A percentile compares a stretch with the other conserved stretches of the same genome.
These are phyloP conservation scores for Palaemon carinicauda DNA, from an alignment of 1,140 invertebrate species.

Conservation along the genomic window DNA sequence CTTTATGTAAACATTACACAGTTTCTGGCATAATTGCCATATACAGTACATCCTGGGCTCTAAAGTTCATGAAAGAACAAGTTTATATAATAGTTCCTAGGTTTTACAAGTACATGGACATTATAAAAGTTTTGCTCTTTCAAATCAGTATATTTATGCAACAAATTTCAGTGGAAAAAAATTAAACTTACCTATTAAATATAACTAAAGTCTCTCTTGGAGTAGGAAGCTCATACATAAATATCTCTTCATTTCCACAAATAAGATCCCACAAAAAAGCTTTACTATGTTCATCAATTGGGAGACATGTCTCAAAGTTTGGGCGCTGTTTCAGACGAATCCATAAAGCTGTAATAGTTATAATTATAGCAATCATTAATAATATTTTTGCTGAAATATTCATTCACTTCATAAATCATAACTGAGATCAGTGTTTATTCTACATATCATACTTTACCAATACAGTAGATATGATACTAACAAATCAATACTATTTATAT, in stretches of 20 bases:
- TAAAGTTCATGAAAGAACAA: no score
- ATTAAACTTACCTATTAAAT: conserved; percentile 70
- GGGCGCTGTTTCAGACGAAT: conserved; percentile 65
- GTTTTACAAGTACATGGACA: background rate
- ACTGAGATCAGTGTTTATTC: background rate
- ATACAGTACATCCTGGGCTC: no score
- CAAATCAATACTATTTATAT: no score
- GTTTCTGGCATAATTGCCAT: no score
- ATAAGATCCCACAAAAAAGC: conserved; percentile 72
- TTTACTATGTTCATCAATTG: conserved; percentile 65
- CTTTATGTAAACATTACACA: no score
- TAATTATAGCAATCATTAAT: background rate
- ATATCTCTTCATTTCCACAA: conserved; percentile 65
- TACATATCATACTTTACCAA: background rate
- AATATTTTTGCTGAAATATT: background rate
- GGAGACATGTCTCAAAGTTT: conserved; percentile 62
- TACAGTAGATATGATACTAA: background rate
- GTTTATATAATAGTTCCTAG: background rate
- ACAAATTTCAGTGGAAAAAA: background rate
- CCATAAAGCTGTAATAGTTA: conserved; percentile 65
- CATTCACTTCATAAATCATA: background rate
- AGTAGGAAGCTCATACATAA: conserved; percentile 73
- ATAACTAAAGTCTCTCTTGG: conserved; percentile 70
- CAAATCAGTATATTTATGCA: no score
- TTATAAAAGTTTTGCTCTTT: no score